Evolutionary conservation across 2,113 vertebrate species (phyloP), one percentile per base, ranked within the genome.

Genomic region (Erythrocercus mccallii): DNA sequence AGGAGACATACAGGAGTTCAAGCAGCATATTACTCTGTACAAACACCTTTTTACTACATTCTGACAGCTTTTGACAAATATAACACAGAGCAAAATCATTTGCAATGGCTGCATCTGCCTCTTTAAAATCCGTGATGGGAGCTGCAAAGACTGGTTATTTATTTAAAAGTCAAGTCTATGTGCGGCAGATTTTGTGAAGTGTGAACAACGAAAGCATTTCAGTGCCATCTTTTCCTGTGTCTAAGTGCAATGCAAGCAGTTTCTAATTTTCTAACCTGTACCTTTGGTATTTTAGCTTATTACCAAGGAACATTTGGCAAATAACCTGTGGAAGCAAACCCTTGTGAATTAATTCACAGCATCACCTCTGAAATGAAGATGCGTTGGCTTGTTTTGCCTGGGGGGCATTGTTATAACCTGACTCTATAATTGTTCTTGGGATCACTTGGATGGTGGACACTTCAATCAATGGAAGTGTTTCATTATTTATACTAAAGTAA

Each of bases 21-120:
- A 92, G 79, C 87, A 73, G 88, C 74, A 81, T 88, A 94, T 94
- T 95, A 83, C 68, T 86, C 79, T 83, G 44, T 93, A 93, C 82
- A 96, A 95, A 92, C 92, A 94, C 90, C 85, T 92, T 95, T 94
- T 93, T 83, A 86, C 92, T 94, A 93, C 28, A 47, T 70, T 92
- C 64, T 96, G 95, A 96, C 94, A 96, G 90, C 88, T 95, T 96
- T 92, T 96, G 95, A 95, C 92, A 96, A 95, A 95, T 90, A 54
- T 92, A 96, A 88, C 92, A 85, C 51, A 1, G n/a, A 95, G 68
- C 12, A 93, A 97, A 96, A 95, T 92, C 40, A 92, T 95, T 96
- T 95, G 91, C 87, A 94, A 96, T 85, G 89, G 74, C 70, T 95
- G 78, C 93, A 96, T 95, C 96, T 94, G 94, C 71, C 91, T 95